Evolutionary conservation across 64 coral and sea anemone species (phyloP), one percentile per base, ranked within the genome.

Genomic region (Catalaphyllia jardinei): DNA sequence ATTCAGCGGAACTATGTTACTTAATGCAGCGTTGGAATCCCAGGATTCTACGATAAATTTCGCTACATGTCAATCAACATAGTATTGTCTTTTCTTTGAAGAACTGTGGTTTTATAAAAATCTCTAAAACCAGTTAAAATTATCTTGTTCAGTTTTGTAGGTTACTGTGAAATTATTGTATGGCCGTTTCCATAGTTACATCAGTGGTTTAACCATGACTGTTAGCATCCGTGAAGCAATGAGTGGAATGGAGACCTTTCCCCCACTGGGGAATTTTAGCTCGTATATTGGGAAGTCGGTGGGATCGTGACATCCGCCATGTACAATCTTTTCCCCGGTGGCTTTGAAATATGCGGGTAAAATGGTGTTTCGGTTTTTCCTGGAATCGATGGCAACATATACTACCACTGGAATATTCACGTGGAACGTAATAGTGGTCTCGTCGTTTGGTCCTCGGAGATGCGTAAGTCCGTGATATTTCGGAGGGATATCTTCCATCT

Each of bases 401-500:
- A 92, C 74, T 0, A 86, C 28, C n/a, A 85, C 90, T 35, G 90
- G 90, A 24, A 92, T 83, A 75, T 92, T 92, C 10, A 87, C 73
- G 24, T 29, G 42, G 49, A 92, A 92, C 1, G 39, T 67, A 19
- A 92, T 65, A 0, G 72, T 60, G 0, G 20, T 78, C 49, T 78
- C 76, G 31, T 94, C 87, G 57, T 94, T 89, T 8, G 31, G 22
- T 0, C 90, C 79, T 10, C 94, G 77, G 61, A 96, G 63, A 83
- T 96, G 94, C 7, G 91, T 94, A 78, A 92, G 22, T 17, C 95
- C 95, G 73, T 98, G 88, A 71, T 79, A 98, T 54, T 79, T 94
- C 30, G 95, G 92, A 5, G 95, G 92, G 14, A 98, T 82, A 73
- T 98, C 92, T 4, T 57, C 80, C 89, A 98, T 98, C 24, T 55